A percentile compares a stretch with the other conserved stretches of the same genome.
phyloP scores from a whole-genome alignment of 1,140 invertebrate genomes.

The Drosophila santomea region DNA sequence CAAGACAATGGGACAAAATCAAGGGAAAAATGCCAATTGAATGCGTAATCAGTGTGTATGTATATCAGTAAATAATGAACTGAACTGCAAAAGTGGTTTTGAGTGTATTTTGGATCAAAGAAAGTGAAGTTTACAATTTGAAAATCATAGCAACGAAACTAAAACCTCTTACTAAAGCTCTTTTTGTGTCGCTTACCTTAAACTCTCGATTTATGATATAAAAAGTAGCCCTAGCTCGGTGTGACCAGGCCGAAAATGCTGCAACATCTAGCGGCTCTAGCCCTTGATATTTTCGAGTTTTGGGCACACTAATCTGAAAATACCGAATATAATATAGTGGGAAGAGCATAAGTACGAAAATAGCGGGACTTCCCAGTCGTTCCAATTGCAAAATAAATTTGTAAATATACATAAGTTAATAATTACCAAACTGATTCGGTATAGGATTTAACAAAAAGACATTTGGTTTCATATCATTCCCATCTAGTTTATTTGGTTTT shows the following conservation, averaged over 20 bases:
- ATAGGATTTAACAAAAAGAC: no score
- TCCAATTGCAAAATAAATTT: neutral
- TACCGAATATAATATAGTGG: neutral
- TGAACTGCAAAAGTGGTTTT: slow-evolving; percentile 3
- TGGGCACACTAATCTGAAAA: neutral
- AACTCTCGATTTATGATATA: no score
- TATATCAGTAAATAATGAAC: slow-evolving; percentile 28
- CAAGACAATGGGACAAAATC: neutral
- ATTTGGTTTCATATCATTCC: neutral
- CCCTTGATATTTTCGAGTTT: neutral
- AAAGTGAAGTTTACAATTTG: neutral
- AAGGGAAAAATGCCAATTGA: neutral
- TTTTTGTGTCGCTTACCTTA: neutral
- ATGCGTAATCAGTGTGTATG: slow-evolving; percentile 32
- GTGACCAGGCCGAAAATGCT: neutral
- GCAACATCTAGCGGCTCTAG: slow-evolving; percentile 4
- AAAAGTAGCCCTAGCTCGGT: neutral
- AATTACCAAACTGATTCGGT: no score
- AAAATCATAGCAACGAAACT: neutral
- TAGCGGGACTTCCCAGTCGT: neutral
- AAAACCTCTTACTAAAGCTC: neutral
- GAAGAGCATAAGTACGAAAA: neutral
- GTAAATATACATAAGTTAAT: no score
- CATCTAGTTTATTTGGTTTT: slow-evolving; percentile 18
- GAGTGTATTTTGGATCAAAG: slow-evolving; percentile 12